Conservation (phyloP, 1,140 invertebrate species). For the Sycophaga agraensis region DNA sequence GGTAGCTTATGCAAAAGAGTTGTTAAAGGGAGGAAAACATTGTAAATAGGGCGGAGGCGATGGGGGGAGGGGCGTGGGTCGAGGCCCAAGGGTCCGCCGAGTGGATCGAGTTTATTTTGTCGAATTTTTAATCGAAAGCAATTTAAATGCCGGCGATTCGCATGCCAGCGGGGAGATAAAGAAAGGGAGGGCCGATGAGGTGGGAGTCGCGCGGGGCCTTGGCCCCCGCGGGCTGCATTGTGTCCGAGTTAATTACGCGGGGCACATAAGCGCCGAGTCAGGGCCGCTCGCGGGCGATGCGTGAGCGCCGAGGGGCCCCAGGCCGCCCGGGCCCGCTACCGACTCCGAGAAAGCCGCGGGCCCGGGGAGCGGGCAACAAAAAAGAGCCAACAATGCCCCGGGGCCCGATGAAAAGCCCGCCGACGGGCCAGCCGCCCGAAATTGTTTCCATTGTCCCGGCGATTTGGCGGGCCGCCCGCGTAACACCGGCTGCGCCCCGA, state of each 20-base stretch:
- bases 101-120: conserved; percentile 29
- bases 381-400: neutral
- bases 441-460: conserved; percentile 55
- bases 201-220: too few relatives aligned
- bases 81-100: too few relatives aligned
- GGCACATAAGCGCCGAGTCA: conserved; percentile 52
- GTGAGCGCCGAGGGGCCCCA: conserved; percentile 4
- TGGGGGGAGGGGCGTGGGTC: too few relatives aligned
- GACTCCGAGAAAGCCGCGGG: neutral
- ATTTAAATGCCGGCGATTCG: conserved; percentile 27
- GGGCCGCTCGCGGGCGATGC: conserved; percentile 34
- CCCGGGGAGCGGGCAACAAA: neutral
- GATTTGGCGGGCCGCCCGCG: conserved; percentile 52
- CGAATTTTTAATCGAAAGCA: conserved; percentile 29
- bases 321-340: too few relatives aligned
- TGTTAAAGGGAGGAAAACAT: too few relatives aligned
- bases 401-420: conserved; percentile 22
- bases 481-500: conserved; percentile 51
- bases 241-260: conserved; percentile 55
- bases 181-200: neutral
- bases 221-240: conserved; percentile 50
- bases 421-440: conserved; percentile 39
- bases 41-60: too few relatives aligned
- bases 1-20: too few relatives aligned
- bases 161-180: neutral